Conservation (phyloP, 2,797 vertebrate genomes). For the Limosa lapponica region DNA sequence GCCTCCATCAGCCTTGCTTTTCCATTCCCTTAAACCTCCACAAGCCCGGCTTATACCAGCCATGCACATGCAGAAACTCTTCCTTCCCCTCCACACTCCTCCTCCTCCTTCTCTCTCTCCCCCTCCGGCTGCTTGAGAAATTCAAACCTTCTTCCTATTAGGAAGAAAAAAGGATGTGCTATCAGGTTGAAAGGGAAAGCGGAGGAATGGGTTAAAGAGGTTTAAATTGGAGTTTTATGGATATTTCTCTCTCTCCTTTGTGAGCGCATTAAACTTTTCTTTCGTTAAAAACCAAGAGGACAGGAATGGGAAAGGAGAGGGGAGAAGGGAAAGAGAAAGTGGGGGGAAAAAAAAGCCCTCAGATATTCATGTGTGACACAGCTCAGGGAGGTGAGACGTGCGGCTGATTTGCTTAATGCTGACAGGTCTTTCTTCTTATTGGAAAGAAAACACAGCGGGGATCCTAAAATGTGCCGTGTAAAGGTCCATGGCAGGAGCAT, state of each 20-base stretch:
- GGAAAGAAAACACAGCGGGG: slow-evolving; percentile 76
- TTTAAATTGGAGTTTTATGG: slow-evolving; percentile 71
- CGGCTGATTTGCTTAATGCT: slow-evolving; percentile 79
- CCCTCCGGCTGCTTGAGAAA: slow-evolving; percentile 22
- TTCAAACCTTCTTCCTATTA: slow-evolving; percentile 65
- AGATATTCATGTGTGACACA: slow-evolving; percentile 74
- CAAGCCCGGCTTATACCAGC: neutral
- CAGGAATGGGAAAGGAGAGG: slow-evolving; percentile 21
- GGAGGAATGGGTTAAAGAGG: slow-evolving; percentile 19
- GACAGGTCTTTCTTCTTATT: slow-evolving; percentile 77
- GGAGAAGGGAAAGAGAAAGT: slow-evolving; percentile 19
- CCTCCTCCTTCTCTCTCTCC: slow-evolving; percentile 57
- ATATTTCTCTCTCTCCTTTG: slow-evolving; percentile 62
- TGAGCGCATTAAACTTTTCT: slow-evolving; percentile 56
- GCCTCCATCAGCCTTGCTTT: neutral
- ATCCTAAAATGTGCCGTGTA: slow-evolving; percentile 71
- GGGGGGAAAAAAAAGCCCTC: neutral
- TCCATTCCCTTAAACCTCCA: neutral
- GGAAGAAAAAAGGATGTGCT: slow-evolving; percentile 41
- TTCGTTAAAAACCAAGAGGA: slow-evolving; percentile 60
- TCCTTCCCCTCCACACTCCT: slow-evolving; percentile 61
- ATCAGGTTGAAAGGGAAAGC: slow-evolving; percentile 45
- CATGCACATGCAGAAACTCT: neutral
- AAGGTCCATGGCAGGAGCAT: slow-evolving; percentile 74
- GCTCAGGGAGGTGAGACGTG: slow-evolving; percentile 66